Conservation (phyloP, 2,113 vertebrate species). For the Lampris incognitus region DNA sequence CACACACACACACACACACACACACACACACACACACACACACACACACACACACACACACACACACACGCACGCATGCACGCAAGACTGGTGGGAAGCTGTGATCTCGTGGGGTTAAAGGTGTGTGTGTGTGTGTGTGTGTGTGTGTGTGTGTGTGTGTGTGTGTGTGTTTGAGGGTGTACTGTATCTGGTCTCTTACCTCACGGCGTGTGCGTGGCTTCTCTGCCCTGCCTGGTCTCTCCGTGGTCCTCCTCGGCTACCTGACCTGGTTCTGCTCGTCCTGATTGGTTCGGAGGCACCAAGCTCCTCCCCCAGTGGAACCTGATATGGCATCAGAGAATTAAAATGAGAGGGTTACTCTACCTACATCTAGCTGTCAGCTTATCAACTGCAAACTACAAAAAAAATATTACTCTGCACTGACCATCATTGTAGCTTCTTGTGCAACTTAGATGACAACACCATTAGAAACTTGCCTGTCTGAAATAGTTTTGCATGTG, state of each 20-base stretch:
- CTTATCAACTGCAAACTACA: too few relatives aligned
- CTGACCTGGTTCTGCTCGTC: conserved; percentile 74
- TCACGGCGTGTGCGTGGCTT: conserved; percentile 64
- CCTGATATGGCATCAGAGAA: conserved; percentile 50
- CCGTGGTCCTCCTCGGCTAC: conserved; percentile 74
- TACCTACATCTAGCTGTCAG: not conserved
- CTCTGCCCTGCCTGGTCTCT: conserved; percentile 68
- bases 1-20: conserved; percentile 18
- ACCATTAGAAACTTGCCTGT: too few relatives aligned
- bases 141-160: conserved; percentile 31
- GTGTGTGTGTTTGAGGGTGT: conserved; percentile 25
- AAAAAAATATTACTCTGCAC: too few relatives aligned
- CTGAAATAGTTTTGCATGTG: not conserved
- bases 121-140: conserved; percentile 35
- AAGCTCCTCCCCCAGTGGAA: conserved; percentile 68
- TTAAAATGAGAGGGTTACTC: conserved; percentile 34
- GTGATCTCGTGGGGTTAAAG: conserved; percentile 53
- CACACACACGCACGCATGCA: conserved; percentile 26
- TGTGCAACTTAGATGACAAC: too few relatives aligned
- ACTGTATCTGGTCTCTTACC: conserved; percentile 66
- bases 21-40: conserved; percentile 19
- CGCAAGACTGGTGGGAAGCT: conserved; percentile 19
- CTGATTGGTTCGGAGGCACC: conserved; percentile 63
- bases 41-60: conserved; percentile 16
- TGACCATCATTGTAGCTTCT: too few relatives aligned